A percentile compares a stretch with the other conserved stretches of the same genome.
Conservation (phyloP, 64 coral and sea anemone species). For the Stichodactyla helianthus region DNA sequence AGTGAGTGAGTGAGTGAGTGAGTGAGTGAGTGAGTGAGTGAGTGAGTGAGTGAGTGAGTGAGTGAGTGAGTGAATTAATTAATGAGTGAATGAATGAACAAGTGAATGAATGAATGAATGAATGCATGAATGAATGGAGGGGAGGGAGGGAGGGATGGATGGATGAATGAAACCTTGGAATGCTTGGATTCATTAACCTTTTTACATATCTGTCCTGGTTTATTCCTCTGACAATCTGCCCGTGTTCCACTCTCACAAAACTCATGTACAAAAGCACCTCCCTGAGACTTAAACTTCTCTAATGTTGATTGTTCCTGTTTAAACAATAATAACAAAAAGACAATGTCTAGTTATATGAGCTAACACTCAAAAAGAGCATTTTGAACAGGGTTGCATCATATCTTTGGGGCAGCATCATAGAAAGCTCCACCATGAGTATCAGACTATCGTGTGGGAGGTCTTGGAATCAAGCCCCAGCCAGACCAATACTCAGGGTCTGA, state of each 20-base stretch:
- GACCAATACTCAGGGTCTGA: no score
- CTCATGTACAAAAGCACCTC: constrained; percentile 96
- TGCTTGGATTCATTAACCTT: constrained; percentile 46
- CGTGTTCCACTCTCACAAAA: constrained; percentile 98
- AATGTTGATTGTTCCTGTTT: constrained; percentile 84
- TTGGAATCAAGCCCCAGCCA: no score
- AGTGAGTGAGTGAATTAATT: not conserved
- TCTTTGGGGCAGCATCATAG: no score
- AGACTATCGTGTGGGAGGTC: no score
- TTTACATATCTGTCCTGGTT: constrained; percentile 56
- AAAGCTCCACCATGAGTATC: no score
- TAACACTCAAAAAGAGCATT: no score
- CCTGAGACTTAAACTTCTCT: constrained; percentile 96
- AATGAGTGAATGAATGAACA: not conserved
- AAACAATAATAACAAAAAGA: not conserved
- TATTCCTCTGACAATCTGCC: constrained; percentile 81
- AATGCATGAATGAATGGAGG: not conserved
- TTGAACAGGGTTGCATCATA: no score
- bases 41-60: no score
- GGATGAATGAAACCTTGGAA: not conserved
- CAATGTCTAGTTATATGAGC: no score
- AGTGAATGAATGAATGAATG: not conserved
- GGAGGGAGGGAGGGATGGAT: not conserved
- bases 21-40: no score
- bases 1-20: no score